Percentiles rank a stretch among this genome's conserved stretches.
Evolutionary conservation across 2,797 vertebrate species (phyloP).

Genomic region (Anguilla pacifica): DNA sequence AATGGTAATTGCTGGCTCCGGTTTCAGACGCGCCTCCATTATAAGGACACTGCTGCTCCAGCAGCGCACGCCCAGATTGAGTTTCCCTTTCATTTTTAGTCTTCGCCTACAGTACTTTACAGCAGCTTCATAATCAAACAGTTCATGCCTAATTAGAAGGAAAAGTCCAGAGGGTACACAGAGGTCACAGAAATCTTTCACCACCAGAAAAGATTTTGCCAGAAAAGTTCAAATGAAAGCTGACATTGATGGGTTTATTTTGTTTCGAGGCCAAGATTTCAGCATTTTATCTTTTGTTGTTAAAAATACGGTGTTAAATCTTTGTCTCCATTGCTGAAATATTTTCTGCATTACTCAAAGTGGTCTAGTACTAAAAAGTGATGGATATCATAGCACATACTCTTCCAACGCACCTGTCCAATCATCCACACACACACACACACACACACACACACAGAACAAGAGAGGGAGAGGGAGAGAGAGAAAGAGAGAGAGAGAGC

Average conservation of each 20-base stretch:
- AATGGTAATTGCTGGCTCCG: slow-evolving; percentile 21
- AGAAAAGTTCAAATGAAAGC: background rate
- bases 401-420: background rate
- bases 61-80: background rate
- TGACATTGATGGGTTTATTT: background rate
- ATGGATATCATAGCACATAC: background rate
- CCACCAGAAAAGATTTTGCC: background rate
- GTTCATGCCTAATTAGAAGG: background rate
- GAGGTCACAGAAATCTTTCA: slow-evolving; percentile 6
- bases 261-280: background rate
- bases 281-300: background rate
- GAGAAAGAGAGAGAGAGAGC: slow-evolving; percentile 45
- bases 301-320: background rate
- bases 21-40: slow-evolving; percentile 7
- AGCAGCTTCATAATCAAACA: background rate
- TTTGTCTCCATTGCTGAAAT: background rate
- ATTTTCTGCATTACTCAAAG: background rate
- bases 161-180: background rate
- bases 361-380: background rate
- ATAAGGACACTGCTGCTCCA: slow-evolving; percentile 2
- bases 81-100: slow-evolving; percentile 3
- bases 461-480: slow-evolving; percentile 27
- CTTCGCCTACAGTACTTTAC: background rate
- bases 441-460: background rate
- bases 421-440: background rate